These are phyloP conservation scores for Oikopleura dioica DNA, from an alignment of 23 tunicate species.

Conservation along the genomic window DNA sequence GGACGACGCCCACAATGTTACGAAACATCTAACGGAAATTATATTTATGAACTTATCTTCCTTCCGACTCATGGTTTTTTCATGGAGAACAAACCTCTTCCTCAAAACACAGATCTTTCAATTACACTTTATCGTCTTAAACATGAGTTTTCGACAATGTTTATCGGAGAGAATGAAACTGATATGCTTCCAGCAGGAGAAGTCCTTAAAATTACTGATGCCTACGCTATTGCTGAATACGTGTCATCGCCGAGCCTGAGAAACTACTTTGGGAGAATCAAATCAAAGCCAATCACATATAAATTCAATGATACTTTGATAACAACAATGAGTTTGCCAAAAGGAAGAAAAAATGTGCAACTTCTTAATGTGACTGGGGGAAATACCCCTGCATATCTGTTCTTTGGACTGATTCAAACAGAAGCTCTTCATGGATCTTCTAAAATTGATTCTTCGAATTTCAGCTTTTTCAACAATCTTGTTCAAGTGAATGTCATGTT, in stretches of 20 bases:
- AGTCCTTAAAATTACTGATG: background rate
- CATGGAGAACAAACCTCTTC: background rate
- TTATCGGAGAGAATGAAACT: background rate
- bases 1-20: background rate
- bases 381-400: background rate
- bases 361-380: background rate
- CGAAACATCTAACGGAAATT: background rate
- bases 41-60: conserved; percentile 2
- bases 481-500: background rate
- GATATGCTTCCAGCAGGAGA: background rate
- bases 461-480: background rate
- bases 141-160: background rate
- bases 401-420: background rate
- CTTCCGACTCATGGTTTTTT: background rate
- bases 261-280: background rate
- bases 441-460: background rate
- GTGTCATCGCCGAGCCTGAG: background rate
- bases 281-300: background rate
- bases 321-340: background rate
- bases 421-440: background rate
- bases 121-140: background rate
- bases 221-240: background rate
- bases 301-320: background rate
- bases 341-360: background rate
- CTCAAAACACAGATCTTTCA: background rate